Evolutionary conservation across 1,140 invertebrate genomes (phyloP), one percentile per base, ranked within the genome.

Genomic region (Hycleus phaleratus): DNA sequence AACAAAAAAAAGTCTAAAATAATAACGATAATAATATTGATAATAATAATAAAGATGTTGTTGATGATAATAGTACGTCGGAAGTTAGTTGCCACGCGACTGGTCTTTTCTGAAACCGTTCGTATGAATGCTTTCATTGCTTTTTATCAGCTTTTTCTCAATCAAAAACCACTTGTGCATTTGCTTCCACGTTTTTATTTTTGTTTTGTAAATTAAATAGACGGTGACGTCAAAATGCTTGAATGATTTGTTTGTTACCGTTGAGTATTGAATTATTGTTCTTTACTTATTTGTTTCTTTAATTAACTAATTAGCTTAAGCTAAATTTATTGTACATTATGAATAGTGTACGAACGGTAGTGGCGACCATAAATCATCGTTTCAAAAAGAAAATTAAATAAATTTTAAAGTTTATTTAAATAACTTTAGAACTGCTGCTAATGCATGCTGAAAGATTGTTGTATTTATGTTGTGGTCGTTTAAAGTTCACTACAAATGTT

Each of bases 101-200:
- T 80, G 80, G 79, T 81, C 80, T 81, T 82, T 82, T 81, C 80
- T 81, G 80, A 81, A 81, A 81, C 79, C 71, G 66, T 74, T 71
- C 59, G 58, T 62, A 60, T 59, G 61, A 64, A 63, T 69, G 62
- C 63, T 68, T 66, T 67, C 32, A 32, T 32, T 65, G 65, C 65
- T 68, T 71, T 46, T 62, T 73, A 66, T 68, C 65, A 32, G 60
- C 63, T 65, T 69, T 54, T 32, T 32, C 32, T 32, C 32, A 32
- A 32, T 7, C 4, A 32, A 32, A 58, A 49, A 57, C 64, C 65
- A 66, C 60, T 32, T 32, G 18, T 69, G 67, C 68, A 67, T 71
- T 62, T 59, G 67, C 63, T 63, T 67, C 44, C 52, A 55, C 51
- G 18, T 18, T 18, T 32, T 32, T 5, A 7, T 32, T 32, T 32